A percentile compares a stretch with the other conserved stretches of the same genome.
Evolutionary conservation across 2,113 vertebrate genomes (phyloP).

Genomic region (Erinaceus europaeus): DNA sequence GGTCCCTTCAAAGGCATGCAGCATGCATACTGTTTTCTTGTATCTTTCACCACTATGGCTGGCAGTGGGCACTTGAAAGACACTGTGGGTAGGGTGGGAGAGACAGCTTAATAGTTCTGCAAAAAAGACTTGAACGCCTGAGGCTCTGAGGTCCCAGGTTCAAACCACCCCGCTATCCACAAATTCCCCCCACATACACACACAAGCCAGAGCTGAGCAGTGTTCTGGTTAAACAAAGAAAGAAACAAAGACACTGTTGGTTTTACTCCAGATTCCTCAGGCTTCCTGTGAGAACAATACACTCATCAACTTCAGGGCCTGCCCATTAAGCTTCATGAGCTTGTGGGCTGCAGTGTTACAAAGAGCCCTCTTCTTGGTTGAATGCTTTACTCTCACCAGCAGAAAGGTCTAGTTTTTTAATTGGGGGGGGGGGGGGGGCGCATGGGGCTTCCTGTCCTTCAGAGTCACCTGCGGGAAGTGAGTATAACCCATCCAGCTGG

Average conservation of each 20-base stretch:
- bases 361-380: neutral
- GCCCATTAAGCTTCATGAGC: neutral
- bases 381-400: neutral
- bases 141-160: too few relatives aligned
- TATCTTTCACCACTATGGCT: neutral
- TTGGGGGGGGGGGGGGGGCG: too few relatives aligned
- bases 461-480: neutral
- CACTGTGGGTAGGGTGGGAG: too few relatives aligned
- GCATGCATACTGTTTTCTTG: neutral
- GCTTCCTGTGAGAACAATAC: neutral
- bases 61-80: neutral
- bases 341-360: rapidly evolving
- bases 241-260: neutral
- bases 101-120: too few relatives aligned
- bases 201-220: too few relatives aligned
- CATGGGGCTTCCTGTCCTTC: neutral
- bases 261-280: neutral
- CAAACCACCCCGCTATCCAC: too few relatives aligned
- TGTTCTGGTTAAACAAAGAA: neutral
- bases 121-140: too few relatives aligned
- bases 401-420: neutral
- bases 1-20: neutral
- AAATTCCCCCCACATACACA: too few relatives aligned
- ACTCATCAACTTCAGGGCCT: neutral
- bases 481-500: neutral